Evolutionary conservation across 2,888 invertebrate species (phyloP).

Genomic region (Fragum sueziense): DNA sequence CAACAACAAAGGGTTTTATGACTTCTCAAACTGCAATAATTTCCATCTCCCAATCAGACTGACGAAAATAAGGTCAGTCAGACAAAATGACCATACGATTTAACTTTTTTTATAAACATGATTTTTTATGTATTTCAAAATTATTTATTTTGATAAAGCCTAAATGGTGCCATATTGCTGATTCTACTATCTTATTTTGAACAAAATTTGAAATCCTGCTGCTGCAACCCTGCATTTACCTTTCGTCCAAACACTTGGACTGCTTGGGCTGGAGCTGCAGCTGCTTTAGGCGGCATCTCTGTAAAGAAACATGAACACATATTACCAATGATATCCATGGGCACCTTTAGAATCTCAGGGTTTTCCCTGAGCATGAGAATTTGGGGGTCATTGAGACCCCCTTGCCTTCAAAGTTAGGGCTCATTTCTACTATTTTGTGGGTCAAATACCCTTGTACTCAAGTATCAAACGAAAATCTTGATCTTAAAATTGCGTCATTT

Average conservation of each 20-base stretch:
- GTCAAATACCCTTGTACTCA: too few species aligned
- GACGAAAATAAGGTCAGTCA: too few species aligned
- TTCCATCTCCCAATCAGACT: too few species aligned
- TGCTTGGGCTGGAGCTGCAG: constrained; percentile 88
- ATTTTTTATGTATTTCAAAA: background rate
- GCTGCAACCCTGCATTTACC: constrained; percentile 57
- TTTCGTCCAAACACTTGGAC: constrained; percentile 80
- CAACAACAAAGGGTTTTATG: too few species aligned
- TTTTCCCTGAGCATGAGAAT: background rate
- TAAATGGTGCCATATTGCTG: background rate
- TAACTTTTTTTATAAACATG: background rate
- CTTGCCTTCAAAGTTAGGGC: too few species aligned
- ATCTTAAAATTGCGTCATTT: too few species aligned
- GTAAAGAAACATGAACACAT: background rate
- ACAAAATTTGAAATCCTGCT: background rate
- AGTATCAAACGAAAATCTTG: too few species aligned
- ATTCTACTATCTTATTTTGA: background rate
- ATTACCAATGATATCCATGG: background rate
- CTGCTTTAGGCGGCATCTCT: constrained; percentile 78
- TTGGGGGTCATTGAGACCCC: too few species aligned
- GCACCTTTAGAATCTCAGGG: background rate
- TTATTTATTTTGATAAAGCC: background rate
- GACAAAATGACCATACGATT: too few species aligned
- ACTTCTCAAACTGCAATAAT: too few species aligned
- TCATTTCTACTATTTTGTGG: too few species aligned